Evolutionary conservation across 2,113 vertebrate species (phyloP), one percentile per base, ranked within the genome.

Genomic region (Myotis lucifugus): DNA sequence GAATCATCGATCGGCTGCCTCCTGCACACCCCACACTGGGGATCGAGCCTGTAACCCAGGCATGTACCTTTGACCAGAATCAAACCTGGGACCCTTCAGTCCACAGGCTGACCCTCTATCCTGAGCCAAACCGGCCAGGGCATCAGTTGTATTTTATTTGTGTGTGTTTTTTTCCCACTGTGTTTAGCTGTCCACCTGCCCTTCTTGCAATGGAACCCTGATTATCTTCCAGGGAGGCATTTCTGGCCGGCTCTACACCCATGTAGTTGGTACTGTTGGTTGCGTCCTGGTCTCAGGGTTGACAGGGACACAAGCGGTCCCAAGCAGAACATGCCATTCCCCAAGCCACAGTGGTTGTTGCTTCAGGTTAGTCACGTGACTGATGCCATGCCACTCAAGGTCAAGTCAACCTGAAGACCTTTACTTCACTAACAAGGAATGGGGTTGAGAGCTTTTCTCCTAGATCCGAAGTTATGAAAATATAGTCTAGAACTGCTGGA

Each of bases 261-360:
- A 18, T 27, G 1, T 17, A 17, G 14, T 50, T 66, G 4, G 1
- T 13, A 17, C 9, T 56, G 0, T 29, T 76, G 15, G 64, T 37
- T 69, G 9, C 0, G 34, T 3, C 27, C 23, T 48, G 12, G 10
- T 14, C 2, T 18, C 2, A 3, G 50, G 18, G 14, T 3, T 76
- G 34, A 69, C 7, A 76, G 52, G 59, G 17, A 67, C 12, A 0
- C 7, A 82, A 19, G 12, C 18, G 34, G 6, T 69, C 17, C 6
- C 32, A 50, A n/a, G 34, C 6, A 64, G n/a, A 83, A 48, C 34
- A 40, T 1, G 42, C 11, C 15, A 19, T 34, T 25, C 3, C 67
- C 23, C 40, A 81, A 64, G 15, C 11, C 8, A 82, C 15, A 48
- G 14, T 48, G 13, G 59, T 70, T 77, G 13, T 70, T 77, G 10